Percentiles rank a stretch among this genome's conserved stretches.
Evolutionary conservation across 1,140 invertebrate species (phyloP).

Genomic region (Belonocnema kinseyi): DNA sequence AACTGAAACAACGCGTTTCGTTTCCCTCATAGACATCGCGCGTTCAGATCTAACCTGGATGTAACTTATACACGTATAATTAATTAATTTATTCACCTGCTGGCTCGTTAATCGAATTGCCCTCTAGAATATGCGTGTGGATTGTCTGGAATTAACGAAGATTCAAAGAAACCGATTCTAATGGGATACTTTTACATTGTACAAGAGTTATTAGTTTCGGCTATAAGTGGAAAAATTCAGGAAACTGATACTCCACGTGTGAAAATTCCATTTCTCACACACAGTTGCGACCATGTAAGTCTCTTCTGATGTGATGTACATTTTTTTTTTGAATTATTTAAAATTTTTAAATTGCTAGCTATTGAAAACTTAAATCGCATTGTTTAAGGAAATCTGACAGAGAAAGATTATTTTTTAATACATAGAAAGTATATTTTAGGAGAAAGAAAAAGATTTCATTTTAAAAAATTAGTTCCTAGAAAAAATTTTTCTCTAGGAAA

Average conservation of each 20-base stretch:
- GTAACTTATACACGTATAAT: slow-evolving; percentile 58
- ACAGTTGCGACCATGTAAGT: no score
- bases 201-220: no score
- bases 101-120: slow-evolving; percentile 57
- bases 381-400: no score
- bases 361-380: no score
- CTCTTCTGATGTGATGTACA: no score
- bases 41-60: slow-evolving; percentile 54
- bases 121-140: slow-evolving; percentile 40
- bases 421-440: background rate
- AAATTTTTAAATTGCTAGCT: no score
- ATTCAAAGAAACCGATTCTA: slow-evolving; percentile 52
- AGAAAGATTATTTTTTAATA: no score
- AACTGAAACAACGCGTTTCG: slow-evolving; percentile 48
- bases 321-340: no score
- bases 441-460: no score
- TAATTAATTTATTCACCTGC: slow-evolving; percentile 62
- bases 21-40: slow-evolving; percentile 59
- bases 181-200: background rate
- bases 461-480: no score
- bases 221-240: background rate
- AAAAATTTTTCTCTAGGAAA: no score
- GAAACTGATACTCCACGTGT: background rate
- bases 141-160: slow-evolving; percentile 57
- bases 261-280: slow-evolving; percentile 6